Percentiles rank a stretch among this genome's conserved stretches.
These are phyloP conservation scores for Naja naja DNA, from an alignment of 2,113 vertebrate genomes.

Conservation along the genomic window DNA sequence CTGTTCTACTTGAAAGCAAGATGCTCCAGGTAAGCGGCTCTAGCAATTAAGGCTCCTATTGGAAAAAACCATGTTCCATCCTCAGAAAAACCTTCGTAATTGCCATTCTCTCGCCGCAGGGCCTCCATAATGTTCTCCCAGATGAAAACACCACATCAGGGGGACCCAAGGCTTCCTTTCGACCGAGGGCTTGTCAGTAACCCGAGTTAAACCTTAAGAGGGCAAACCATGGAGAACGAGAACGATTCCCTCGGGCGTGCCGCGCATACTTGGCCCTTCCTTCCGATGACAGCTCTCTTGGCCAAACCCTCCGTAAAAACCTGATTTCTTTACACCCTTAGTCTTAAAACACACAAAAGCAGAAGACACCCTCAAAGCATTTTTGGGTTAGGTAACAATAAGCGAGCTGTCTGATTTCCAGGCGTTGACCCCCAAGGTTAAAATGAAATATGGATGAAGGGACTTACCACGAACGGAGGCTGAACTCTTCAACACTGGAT, in stretches of 20 bases:
- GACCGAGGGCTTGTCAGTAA: conserved; percentile 42
- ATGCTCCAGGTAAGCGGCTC: too few relatives aligned
- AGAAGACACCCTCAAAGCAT: background rate
- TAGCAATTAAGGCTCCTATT: too few relatives aligned
- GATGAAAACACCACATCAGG: background rate
- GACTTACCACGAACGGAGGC: conserved; percentile 35
- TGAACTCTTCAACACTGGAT: accelerated
- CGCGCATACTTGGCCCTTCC: background rate
- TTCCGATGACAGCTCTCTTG: conserved; percentile 22
- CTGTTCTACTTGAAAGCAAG: background rate
- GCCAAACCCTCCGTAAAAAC: conserved; percentile 5
- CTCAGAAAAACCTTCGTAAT: too few relatives aligned
- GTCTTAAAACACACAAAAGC: background rate
- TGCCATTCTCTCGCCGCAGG: background rate
- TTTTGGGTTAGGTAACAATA: accelerated
- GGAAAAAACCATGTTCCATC: too few relatives aligned
- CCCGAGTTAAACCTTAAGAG: conserved; percentile 38
- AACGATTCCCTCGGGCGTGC: background rate
- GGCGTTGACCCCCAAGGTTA: accelerated
- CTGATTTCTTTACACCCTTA: background rate
- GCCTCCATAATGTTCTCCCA: background rate
- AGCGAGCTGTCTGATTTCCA: accelerated
- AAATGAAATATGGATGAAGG: background rate
- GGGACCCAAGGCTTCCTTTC: background rate
- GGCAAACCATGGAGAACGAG: background rate